Conservation (phyloP, 2,888 invertebrate genomes). For the Coenonympha arcania region DNA sequence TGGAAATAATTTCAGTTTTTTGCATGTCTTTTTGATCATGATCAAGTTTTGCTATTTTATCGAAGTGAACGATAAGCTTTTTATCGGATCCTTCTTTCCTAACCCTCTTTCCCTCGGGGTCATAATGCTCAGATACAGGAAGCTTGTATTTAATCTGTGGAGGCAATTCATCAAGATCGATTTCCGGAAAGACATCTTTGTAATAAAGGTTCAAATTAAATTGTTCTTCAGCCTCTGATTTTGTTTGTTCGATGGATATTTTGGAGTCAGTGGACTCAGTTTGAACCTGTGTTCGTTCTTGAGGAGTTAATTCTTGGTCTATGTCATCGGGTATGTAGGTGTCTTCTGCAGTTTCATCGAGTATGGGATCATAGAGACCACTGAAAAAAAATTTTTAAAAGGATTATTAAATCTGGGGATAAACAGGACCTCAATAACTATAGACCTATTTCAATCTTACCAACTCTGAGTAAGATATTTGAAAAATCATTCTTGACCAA, state of each 20-base stretch:
- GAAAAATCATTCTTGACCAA: too few species aligned
- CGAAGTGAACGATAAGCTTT: constrained; percentile 17
- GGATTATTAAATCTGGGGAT: not conserved
- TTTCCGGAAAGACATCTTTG: constrained; percentile 44
- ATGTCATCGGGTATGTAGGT: constrained; percentile 55
- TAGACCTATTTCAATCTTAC: too few species aligned
- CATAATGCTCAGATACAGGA: constrained; percentile 57
- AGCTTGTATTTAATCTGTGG: constrained; percentile 49
- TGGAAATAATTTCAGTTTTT: not conserved
- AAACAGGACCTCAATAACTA: too few species aligned
- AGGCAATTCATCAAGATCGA: constrained; percentile 31
- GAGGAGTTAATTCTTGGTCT: constrained; percentile 45
- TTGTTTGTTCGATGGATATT: constrained; percentile 30
- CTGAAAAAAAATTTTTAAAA: constrained; percentile 37
- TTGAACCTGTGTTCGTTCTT: constrained; percentile 55
- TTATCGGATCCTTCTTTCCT: constrained; percentile 21
- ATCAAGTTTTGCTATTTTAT: constrained; percentile 18
- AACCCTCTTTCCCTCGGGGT: constrained; percentile 44
- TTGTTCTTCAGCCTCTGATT: not conserved
- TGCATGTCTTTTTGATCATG: constrained; percentile 12
- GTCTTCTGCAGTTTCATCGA: constrained; percentile 59
- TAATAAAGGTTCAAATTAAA: constrained; percentile 54
- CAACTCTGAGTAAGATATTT: too few species aligned
- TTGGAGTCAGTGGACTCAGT: constrained; percentile 34
- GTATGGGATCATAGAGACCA: constrained; percentile 63